Base-by-base conservation (phyloP, 2,113 vertebrate species). In the Uropsilus gracilis region DNA sequence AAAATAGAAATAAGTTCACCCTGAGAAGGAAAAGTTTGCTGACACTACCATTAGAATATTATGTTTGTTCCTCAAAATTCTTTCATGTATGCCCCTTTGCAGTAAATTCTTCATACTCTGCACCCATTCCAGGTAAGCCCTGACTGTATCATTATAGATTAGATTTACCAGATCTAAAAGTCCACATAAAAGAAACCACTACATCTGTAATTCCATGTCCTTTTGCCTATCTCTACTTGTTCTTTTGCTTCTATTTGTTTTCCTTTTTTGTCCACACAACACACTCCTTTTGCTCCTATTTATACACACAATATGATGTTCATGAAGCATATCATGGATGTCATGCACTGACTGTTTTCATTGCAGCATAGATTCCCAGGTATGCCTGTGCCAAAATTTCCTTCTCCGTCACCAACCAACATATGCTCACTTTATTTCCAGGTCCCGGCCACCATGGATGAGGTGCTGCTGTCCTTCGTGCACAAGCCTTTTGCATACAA, bases 1-100 rank as follows among this genome's bases (percentile, higher is more conserved):
- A 1, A 76, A 93, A 72, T 39, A 17, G 37, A 84, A 50, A 72
- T 28, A 50, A 1, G 53, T 55, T 30, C 39, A 73, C 11, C 30
- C 81, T 71, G 44, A 91, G n/a, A n/a, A 86, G 68, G 83, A 81
- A 57, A 86, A 32, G n/a, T n/a, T 90, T 61, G 46, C 34, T 53
- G 32, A 91, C 13, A 42, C 16, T 30, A 84, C 13, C 64, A 34
- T 86, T 72, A 63, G 39, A 87, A 72, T 12, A 68, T 55, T 57
- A 73, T 48, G 28, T 73, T 32, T 20, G 13, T 30, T 53, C 53
- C 61, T 71, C 39, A 87, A 90, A 87, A 63, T 81, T 78, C 50
- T 73, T 57, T 94, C 8, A 8, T 46, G 34, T 2, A 8, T 46
- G 34, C 1, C n/a, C 17, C 81, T 48, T 55, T 91, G 34, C 13